Conservation (phyloP, 2,113 vertebrate species). For the Jaculus jaculus region DNA sequence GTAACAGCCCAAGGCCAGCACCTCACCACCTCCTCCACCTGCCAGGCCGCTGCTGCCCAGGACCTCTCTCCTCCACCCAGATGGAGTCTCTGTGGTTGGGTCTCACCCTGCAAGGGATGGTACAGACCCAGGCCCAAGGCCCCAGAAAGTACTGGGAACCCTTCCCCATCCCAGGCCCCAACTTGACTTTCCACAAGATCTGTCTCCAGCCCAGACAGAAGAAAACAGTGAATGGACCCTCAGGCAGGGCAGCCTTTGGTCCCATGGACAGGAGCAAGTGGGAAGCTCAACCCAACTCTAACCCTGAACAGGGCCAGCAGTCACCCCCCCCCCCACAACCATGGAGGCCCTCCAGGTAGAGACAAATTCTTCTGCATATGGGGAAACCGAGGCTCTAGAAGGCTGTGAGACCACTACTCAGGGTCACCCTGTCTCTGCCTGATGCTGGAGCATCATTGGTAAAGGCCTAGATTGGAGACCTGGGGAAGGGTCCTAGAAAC, state of each 20-base stretch:
- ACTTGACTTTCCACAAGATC: not conserved
- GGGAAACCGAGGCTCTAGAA: not conserved
- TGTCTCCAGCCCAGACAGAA: not conserved
- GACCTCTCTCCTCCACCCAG: not conserved
- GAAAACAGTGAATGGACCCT: not conserved
- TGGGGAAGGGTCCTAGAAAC: not conserved
- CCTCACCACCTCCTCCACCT: not conserved
- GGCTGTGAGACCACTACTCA: not conserved
- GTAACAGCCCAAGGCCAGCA: not conserved
- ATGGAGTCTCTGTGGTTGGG: not conserved
- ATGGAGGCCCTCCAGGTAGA: not conserved
- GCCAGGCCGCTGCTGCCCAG: not conserved
- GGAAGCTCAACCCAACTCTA: not conserved
- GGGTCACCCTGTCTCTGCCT: not conserved
- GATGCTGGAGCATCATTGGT: fast-evolving
- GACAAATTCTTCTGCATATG: not conserved
- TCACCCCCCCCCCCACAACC: fast-evolving
- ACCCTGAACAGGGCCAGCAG: not conserved
- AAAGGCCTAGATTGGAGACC: fast-evolving
- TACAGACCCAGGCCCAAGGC: not conserved
- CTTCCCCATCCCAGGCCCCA: fast-evolving
- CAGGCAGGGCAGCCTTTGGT: not conserved
- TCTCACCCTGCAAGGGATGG: not conserved
- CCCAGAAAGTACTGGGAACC: not conserved
- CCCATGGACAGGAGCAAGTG: not conserved